Evolutionary conservation across 1,140 invertebrate species (phyloP).

Genomic region (Rhopalosiphum padi): DNA sequence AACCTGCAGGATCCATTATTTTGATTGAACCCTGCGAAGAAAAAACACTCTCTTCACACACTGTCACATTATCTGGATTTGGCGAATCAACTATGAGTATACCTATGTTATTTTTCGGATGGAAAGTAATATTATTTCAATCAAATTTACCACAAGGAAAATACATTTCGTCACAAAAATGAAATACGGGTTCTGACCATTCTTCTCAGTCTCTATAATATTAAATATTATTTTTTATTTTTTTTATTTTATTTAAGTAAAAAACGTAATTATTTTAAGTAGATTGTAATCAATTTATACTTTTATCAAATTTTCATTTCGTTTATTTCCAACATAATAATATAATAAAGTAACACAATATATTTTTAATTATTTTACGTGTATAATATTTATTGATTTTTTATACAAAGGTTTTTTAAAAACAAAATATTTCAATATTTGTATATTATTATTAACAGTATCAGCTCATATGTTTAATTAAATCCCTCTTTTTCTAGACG

Average conservation of each 20-base stretch:
- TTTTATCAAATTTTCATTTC: background rate
- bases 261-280: background rate
- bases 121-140: constrained; percentile 50
- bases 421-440: background rate
- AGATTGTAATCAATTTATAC: background rate
- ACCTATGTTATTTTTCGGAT: constrained; percentile 26
- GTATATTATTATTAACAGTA: background rate
- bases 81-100: constrained; percentile 39
- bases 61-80: constrained; percentile 46
- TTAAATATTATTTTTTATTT: background rate
- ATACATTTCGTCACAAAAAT: constrained; percentile 14
- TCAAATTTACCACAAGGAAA: constrained; percentile 33
- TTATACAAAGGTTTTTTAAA: background rate
- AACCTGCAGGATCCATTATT: constrained; percentile 51
- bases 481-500: background rate
- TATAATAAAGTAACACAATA: no score
- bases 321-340: background rate
- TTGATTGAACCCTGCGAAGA: constrained; percentile 48
- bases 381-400: background rate
- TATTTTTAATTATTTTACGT: background rate
- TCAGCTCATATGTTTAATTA: background rate
- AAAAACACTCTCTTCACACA: constrained; percentile 36
- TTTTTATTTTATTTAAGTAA: background rate
- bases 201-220: background rate
- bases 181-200: background rate